Conservation (phyloP, 2,888 invertebrate species). For the Drosophila anomalata region DNA sequence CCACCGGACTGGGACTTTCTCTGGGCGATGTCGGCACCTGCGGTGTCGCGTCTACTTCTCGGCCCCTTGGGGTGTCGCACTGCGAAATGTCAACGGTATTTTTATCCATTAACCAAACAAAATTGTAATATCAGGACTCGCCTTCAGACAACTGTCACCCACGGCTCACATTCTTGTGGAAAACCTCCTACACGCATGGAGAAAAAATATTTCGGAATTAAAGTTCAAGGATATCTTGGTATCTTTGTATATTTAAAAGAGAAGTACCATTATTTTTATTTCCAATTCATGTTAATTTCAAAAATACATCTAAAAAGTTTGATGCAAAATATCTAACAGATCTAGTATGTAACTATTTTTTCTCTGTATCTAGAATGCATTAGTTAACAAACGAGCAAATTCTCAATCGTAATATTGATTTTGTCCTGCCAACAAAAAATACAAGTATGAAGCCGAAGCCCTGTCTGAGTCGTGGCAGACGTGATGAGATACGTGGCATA, state of each 20-base stretch:
- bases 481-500: slow-evolving; percentile 49
- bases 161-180: slow-evolving; percentile 4
- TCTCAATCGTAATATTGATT: slow-evolving; percentile 62
- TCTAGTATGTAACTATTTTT: background rate
- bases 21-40: slow-evolving; percentile 25
- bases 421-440: slow-evolving; percentile 49
- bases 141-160: slow-evolving; percentile 3
- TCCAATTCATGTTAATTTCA: no score
- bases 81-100: slow-evolving; percentile 74
- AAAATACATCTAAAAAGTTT: no score
- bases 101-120: slow-evolving; percentile 60
- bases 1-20: slow-evolving; percentile 23
- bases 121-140: slow-evolving; percentile 40
- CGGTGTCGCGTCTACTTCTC: slow-evolving; percentile 24
- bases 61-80: slow-evolving; percentile 25
- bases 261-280: no score
- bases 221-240: no score
- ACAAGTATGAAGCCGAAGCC: slow-evolving; percentile 14
- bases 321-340: background rate
- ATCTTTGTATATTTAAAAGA: no score
- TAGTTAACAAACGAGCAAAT: slow-evolving; percentile 6
- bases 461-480: slow-evolving; percentile 46
- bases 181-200: background rate
- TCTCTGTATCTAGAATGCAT: background rate
- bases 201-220: background rate